Conservation (phyloP, 1,140 invertebrate genomes). For the Maconellicoccus hirsutus region DNA sequence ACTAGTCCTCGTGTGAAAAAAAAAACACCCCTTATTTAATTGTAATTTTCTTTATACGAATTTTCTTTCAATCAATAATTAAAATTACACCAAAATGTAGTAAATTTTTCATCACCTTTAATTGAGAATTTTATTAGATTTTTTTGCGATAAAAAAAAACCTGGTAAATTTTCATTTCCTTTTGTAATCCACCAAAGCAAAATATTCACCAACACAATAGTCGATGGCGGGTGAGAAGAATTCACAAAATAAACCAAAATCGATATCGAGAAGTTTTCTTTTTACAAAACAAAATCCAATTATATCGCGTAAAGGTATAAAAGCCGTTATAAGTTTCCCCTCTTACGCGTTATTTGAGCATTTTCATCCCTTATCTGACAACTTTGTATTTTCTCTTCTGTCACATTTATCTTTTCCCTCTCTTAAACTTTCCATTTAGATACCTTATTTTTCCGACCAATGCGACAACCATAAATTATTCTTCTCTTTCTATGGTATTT, state of each 20-base stretch:
- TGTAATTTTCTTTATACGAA: too few species aligned
- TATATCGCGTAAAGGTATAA: conserved; percentile 22
- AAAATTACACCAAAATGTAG: too few species aligned
- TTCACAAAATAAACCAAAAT: conserved; percentile 15
- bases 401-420: conserved; percentile 22
- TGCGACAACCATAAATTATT: conserved; percentile 20
- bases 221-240: neutral
- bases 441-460: conserved; percentile 22
- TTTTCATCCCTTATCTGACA: conserved; percentile 22
- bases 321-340: conserved; percentile 19
- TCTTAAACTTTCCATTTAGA: conserved; percentile 21
- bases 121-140: too few species aligned
- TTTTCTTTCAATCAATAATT: too few species aligned
- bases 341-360: conserved; percentile 22
- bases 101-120: too few species aligned
- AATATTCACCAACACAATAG: neutral
- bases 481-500: conserved; percentile 3
- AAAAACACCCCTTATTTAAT: too few species aligned
- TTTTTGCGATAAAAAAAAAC: too few species aligned
- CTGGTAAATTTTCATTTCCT: too few species aligned
- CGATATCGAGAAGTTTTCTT: conserved; percentile 18
- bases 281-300: conserved; percentile 22
- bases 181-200: too few species aligned
- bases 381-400: conserved; percentile 21
- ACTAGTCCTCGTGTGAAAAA: too few species aligned